These are phyloP conservation scores for Zosterops japonicus DNA, from an alignment of 2,113 vertebrate species.

Conservation along the genomic window DNA sequence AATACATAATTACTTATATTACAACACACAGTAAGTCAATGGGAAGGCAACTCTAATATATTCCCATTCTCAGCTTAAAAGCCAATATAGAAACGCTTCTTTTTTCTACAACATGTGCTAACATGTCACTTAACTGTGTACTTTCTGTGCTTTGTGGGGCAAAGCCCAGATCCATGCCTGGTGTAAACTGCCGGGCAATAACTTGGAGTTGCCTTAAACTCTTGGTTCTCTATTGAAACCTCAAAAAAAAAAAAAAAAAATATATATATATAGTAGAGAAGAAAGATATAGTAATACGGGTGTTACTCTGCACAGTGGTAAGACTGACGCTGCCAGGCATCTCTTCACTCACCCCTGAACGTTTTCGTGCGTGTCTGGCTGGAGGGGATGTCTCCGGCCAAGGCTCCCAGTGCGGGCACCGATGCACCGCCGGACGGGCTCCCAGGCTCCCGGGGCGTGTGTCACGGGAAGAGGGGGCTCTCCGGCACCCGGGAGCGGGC, in stretches of 20 bases:
- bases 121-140: not conserved
- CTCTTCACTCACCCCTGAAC: not conserved
- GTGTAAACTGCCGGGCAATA: not conserved
- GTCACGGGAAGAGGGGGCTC: fast-evolving
- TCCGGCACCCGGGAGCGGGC: not conserved
- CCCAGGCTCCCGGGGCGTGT: not conserved
- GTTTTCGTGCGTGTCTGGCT: not conserved
- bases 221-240: not conserved
- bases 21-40: not conserved
- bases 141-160: not conserved
- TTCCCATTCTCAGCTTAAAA: not conserved
- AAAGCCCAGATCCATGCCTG: not conserved
- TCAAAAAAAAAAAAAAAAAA: not conserved
- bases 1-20: not conserved
- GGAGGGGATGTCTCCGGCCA: not conserved
- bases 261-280: too few species aligned
- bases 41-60: not conserved
- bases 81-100: not conserved
- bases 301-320: not conserved
- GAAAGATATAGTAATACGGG: not conserved
- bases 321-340: not conserved
- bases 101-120: not conserved
- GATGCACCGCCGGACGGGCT: not conserved
- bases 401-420: not conserved
- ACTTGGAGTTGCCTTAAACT: not conserved